Percentiles rank a stretch among this genome's conserved stretches.
These are phyloP conservation scores for Vulpes vulpes DNA, from an alignment of 2,113 vertebrate species.

Conservation along the genomic window DNA sequence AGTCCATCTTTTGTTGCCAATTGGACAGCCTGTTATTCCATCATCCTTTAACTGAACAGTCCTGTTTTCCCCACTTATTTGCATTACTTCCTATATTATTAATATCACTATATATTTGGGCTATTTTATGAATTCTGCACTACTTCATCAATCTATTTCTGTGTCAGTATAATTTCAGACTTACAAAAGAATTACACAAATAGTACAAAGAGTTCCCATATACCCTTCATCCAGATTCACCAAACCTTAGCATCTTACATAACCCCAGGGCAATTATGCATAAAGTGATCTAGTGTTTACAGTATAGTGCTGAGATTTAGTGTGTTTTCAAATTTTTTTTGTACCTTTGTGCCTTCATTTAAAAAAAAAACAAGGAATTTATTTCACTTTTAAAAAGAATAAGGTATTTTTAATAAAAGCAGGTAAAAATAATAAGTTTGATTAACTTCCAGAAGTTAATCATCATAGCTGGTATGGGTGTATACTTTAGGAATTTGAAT, in stretches of 20 bases:
- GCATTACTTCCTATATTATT: background rate
- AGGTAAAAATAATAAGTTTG: conserved; percentile 36
- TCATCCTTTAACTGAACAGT: background rate
- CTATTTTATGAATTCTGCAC: conserved; percentile 36
- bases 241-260: background rate
- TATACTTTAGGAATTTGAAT: background rate
- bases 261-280: background rate
- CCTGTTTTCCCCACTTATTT: background rate
- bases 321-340: conserved; percentile 8
- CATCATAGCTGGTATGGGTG: background rate
- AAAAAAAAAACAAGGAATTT: background rate
- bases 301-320: background rate
- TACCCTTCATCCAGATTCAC: background rate
- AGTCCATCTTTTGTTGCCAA: conserved; percentile 13
- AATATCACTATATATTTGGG: background rate
- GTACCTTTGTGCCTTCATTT: background rate
- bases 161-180: background rate
- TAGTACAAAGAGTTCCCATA: background rate
- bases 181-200: conserved; percentile 21
- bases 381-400: background rate
- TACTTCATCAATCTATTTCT: conserved; percentile 10
- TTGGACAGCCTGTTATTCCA: background rate
- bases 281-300: conserved; percentile 10
- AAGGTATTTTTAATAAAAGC: conserved; percentile 24
- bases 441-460: conserved; percentile 37